Evolutionary conservation across 1,140 invertebrate genomes (phyloP).

Genomic region (Octopus bimaculoides): DNA sequence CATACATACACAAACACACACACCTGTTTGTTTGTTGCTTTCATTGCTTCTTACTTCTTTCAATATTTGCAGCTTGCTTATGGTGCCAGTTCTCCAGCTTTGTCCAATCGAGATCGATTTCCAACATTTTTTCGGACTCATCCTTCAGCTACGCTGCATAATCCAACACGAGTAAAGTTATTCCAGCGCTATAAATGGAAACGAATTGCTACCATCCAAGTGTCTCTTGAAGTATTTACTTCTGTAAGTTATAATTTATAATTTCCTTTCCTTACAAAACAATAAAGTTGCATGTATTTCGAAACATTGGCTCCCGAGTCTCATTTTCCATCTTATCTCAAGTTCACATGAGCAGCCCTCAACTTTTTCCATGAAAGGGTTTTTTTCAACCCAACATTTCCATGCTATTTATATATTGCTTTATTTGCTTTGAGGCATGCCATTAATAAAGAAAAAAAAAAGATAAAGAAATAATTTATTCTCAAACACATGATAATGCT

Average conservation of each 20-base stretch:
- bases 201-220: slow-evolving; percentile 92
- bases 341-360: no score
- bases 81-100: slow-evolving; percentile 94
- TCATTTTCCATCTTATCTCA: no score
- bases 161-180: slow-evolving; percentile 94
- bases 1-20: background rate
- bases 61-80: slow-evolving; percentile 80
- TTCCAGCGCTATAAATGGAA: slow-evolving; percentile 98
- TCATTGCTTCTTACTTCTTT: background rate
- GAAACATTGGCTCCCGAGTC: no score
- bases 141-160: slow-evolving; percentile 98
- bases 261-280: no score
- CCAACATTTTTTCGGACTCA: slow-evolving; percentile 98
- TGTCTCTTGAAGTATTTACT: slow-evolving; percentile 99
- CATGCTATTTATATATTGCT: no score
- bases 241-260: slow-evolving; percentile 69
- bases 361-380: no score
- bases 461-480: no score
- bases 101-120: slow-evolving; percentile 96
- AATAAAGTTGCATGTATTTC: no score
- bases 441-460: no score
- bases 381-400: no score
- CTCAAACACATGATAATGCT: no score
- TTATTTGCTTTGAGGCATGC: no score
- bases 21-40: background rate